Conservation (phyloP, 2,113 vertebrate species). For the Circaetus gallicus region DNA sequence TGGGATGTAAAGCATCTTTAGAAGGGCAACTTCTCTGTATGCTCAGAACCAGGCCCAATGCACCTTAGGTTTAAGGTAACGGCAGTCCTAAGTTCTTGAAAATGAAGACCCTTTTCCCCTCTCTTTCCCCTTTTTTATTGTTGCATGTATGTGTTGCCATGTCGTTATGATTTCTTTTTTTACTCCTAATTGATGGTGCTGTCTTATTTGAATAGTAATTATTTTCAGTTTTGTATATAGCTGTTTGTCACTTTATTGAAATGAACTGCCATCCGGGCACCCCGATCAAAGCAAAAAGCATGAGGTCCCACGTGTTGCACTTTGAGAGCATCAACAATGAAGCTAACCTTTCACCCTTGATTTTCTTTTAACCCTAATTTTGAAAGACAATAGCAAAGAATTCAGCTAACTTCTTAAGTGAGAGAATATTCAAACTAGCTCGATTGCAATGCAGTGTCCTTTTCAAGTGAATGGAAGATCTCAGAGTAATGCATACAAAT, state of each 20-base stretch:
- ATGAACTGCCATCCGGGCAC: background rate
- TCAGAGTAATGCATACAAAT: slow-evolving; percentile 26
- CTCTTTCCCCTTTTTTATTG: background rate
- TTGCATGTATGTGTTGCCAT: background rate
- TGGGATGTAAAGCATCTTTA: background rate
- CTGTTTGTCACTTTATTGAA: slow-evolving; percentile 2
- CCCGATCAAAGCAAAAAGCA: slow-evolving; percentile 34
- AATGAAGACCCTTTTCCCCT: background rate
- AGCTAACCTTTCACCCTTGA: slow-evolving; percentile 47
- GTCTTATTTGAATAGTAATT: background rate
- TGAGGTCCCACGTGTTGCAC: slow-evolving; percentile 16
- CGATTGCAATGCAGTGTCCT: slow-evolving; percentile 38
- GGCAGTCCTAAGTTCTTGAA: background rate
- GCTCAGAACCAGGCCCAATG: background rate
- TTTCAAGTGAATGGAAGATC: slow-evolving; percentile 38
- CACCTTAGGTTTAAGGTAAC: background rate
- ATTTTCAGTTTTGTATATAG: background rate
- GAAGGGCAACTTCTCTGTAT: background rate
- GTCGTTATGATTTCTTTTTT: background rate
- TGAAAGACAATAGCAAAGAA: slow-evolving; percentile 48
- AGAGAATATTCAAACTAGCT: slow-evolving; percentile 47
- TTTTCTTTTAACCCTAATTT: slow-evolving; percentile 49
- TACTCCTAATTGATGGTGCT: background rate
- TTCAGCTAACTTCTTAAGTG: slow-evolving; percentile 15
- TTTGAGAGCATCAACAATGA: slow-evolving; percentile 19